A percentile compares a stretch with the other conserved stretches of the same genome.
Evolutionary conservation across 2,797 vertebrate genomes (phyloP).

Genomic region (Protosalanx chinensis): DNA sequence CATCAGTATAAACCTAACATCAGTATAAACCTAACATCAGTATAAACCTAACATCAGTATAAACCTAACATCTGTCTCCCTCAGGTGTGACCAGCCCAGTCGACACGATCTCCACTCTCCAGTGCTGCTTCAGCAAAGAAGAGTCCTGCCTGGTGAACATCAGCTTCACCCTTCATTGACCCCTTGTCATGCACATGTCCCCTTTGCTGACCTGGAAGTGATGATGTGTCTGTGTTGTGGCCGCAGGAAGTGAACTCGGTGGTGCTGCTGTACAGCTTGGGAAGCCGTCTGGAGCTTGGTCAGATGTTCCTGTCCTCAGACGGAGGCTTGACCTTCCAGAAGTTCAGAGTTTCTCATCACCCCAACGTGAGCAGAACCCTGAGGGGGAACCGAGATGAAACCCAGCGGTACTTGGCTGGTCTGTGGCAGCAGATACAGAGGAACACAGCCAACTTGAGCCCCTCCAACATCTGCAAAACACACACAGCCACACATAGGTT

Average conservation of each 20-base stretch:
- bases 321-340: constrained; percentile 6
- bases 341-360: not conserved
- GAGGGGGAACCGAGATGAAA: too few relatives aligned
- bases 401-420: too few relatives aligned
- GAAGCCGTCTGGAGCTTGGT: constrained; percentile 3
- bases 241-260: constrained; percentile 1
- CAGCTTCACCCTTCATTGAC: not conserved
- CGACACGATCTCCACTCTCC: not conserved
- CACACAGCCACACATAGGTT: not conserved
- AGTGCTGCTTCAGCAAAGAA: constrained; percentile 24
- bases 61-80: not conserved
- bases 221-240: not conserved
- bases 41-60: not conserved
- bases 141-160: constrained; percentile 7
- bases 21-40: not conserved
- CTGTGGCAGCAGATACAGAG: too few relatives aligned
- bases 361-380: constrained; percentile 6
- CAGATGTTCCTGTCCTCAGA: constrained; percentile 4
- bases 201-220: not conserved
- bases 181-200: not conserved
- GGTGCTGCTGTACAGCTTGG: constrained; percentile 19
- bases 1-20: not conserved
- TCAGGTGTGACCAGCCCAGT: constrained; percentile 9
- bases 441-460: not conserved
- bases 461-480: not conserved